phyloP scores from a whole-genome alignment of 2,888 invertebrate genomes.

The Idaea straminata region DNA sequence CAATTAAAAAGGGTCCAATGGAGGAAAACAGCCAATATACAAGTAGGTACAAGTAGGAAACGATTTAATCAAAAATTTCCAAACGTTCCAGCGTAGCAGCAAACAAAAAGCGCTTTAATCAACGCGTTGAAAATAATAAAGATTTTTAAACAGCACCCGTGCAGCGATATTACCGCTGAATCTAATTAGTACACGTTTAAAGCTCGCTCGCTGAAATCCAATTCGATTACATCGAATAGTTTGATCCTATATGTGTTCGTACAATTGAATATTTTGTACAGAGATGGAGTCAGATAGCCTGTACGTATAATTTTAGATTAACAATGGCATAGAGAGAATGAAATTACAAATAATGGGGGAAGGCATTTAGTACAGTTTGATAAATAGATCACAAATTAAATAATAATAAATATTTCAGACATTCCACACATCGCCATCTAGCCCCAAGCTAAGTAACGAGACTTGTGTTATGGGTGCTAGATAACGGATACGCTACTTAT shows the following conservation, averaged over 20 bases:
- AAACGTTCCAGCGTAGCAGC: constrained; percentile 9
- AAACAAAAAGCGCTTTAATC: constrained; percentile 19
- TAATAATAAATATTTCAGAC: too few species aligned
- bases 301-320: too few species aligned
- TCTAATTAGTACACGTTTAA: constrained; percentile 60
- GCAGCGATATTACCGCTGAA: constrained; percentile 41
- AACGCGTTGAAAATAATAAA: constrained; percentile 40
- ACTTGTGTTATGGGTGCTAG: too few species aligned
- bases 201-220: constrained; percentile 52
- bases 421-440: too few species aligned
- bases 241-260: constrained; percentile 43
- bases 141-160: constrained; percentile 39
- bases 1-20: too few species aligned
- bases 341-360: too few species aligned
- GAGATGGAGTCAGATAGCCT: neutral
- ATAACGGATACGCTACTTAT: too few species aligned
- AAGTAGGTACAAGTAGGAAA: neutral
- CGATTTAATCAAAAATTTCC: neutral
- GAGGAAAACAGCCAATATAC: too few species aligned
- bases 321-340: too few species aligned
- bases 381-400: too few species aligned
- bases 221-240: constrained; percentile 66
- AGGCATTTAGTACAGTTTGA: too few species aligned
- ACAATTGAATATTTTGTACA: constrained; percentile 17
- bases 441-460: too few species aligned